Percentiles rank a stretch among this genome's conserved stretches.
Evolutionary conservation across 92 coral and sea anemone genomes (phyloP).

Genomic region (Actinostola sp.): DNA sequence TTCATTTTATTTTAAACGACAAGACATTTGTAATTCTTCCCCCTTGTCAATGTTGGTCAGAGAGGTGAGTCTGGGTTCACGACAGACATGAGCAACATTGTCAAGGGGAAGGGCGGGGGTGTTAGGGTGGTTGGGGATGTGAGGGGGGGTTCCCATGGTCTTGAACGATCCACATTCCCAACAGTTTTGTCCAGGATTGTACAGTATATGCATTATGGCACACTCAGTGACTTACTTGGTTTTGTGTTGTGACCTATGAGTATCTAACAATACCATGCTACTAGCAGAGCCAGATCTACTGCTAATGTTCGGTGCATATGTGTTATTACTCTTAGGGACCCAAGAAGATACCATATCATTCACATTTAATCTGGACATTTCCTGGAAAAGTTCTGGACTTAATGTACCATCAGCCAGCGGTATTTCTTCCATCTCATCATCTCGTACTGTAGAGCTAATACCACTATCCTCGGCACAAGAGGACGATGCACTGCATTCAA

Average conservation of each 20-base stretch:
- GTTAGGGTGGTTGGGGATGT: too few relatives aligned
- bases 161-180: too few relatives aligned
- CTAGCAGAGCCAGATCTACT: constrained; percentile 3
- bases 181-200: neutral
- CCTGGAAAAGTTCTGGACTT: constrained; percentile 74
- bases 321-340: constrained; percentile 78
- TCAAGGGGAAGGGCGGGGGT: too few relatives aligned
- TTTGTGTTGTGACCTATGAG: constrained; percentile 44
- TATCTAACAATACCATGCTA: neutral
- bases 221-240: constrained; percentile 60
- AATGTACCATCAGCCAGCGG: constrained; percentile 70
- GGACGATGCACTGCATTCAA: constrained; percentile 84
- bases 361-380: constrained; percentile 64
- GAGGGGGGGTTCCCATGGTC: too few relatives aligned
- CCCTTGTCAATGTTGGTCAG: too few relatives aligned
- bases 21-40: too few relatives aligned
- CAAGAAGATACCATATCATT: constrained; percentile 76
- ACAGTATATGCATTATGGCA: neutral
- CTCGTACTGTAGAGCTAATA: constrained; percentile 91
- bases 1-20: too few relatives aligned
- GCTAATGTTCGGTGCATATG: constrained; percentile 69
- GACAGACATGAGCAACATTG: too few relatives aligned
- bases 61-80: too few relatives aligned
- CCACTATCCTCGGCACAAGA: constrained; percentile 98
- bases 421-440: constrained; percentile 95